Conservation (phyloP, 2,888 invertebrate genomes). For the Uloborus plumipes region DNA sequence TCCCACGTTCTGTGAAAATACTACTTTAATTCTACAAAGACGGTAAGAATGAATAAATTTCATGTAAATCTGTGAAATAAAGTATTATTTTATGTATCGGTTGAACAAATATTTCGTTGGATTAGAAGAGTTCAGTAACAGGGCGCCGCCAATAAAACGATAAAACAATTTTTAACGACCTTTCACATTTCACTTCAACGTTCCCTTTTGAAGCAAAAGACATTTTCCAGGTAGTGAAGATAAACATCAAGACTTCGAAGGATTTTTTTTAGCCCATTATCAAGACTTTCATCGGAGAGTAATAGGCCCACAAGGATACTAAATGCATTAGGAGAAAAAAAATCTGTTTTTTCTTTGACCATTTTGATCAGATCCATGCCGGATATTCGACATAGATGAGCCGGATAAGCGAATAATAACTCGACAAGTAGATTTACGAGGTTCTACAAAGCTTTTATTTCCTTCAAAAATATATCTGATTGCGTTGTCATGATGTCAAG, state of each 20-base stretch:
- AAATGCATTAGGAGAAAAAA: slow-evolving; percentile 35
- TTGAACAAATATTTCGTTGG: too few relatives aligned
- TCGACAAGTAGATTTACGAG: slow-evolving; percentile 23
- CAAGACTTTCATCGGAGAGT: slow-evolving; percentile 40
- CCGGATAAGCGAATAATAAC: slow-evolving; percentile 50
- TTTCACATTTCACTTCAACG: not conserved
- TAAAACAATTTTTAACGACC: not conserved
- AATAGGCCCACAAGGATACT: slow-evolving; percentile 35
- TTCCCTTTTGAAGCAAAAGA: slow-evolving; percentile 17
- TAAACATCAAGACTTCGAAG: slow-evolving; percentile 21
- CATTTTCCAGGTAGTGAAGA: slow-evolving; percentile 40
- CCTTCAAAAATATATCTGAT: slow-evolving; percentile 32
- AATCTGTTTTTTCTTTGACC: slow-evolving; percentile 37
- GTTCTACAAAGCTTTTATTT: not conserved
- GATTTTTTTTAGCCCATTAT: slow-evolving; percentile 26
- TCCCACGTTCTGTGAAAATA: too few relatives aligned
- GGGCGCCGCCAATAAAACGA: slow-evolving; percentile 9
- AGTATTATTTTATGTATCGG: too few relatives aligned
- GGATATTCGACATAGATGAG: slow-evolving; percentile 32
- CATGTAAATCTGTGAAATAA: too few relatives aligned
- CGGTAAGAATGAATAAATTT: too few relatives aligned
- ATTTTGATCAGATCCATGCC: slow-evolving; percentile 50
- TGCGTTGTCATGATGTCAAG: slow-evolving; percentile 46
- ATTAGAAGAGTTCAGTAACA: too few relatives aligned
- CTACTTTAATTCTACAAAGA: too few relatives aligned